phyloP scores from a whole-genome alignment of 2,888 invertebrate species.

The Apotomis turbidana region DNA sequence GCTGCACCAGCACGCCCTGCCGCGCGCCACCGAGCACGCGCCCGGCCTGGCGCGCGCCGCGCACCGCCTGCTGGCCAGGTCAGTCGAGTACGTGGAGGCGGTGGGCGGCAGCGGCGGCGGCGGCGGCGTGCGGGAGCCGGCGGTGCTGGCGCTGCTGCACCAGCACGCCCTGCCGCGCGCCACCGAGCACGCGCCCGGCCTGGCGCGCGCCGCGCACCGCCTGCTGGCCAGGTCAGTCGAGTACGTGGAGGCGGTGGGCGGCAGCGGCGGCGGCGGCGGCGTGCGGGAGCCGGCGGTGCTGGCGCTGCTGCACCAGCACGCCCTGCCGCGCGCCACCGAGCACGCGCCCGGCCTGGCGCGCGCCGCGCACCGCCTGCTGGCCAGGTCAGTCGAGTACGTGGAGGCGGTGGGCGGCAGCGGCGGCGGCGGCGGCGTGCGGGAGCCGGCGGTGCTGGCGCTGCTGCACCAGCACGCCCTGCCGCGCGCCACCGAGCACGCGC shows the following conservation, averaged over 20 bases:
- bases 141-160: conserved; percentile 60
- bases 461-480: conserved; percentile 71
- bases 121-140: conserved; percentile 84
- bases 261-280: no score
- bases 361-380: conserved; percentile 80
- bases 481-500: conserved; percentile 65
- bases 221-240: conserved; percentile 56
- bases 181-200: conserved; percentile 64
- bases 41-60: conserved; percentile 72
- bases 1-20: conserved; percentile 68
- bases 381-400: conserved; percentile 84
- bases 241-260: conserved; percentile 15
- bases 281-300: no score
- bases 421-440: conserved; percentile 77
- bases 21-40: conserved; percentile 64
- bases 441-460: conserved; percentile 70
- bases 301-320: no score
- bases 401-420: conserved; percentile 76
- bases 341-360: conserved; percentile 55
- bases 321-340: not conserved
- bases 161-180: conserved; percentile 63
- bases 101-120: conserved; percentile 53
- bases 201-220: conserved; percentile 69
- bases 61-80: conserved; percentile 63
- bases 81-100: not conserved